Percentiles rank a stretch among this genome's conserved stretches.
phyloP scores from a whole-genome alignment of 2,113 vertebrate genomes.

The Fukomys damarensis region DNA sequence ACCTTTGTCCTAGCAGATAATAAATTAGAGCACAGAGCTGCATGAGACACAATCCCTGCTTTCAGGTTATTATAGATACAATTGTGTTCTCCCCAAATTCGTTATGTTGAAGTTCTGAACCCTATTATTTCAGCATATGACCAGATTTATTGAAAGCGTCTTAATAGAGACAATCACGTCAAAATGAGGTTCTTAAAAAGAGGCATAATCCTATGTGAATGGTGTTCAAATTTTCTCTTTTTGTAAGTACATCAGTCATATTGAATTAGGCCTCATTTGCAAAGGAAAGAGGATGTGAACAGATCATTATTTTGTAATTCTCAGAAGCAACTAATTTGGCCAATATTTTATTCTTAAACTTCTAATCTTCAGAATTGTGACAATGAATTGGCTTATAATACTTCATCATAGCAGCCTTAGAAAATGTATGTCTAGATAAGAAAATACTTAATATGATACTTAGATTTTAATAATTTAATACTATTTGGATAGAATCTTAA shows the following conservation, averaged over 20 bases:
- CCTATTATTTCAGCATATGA: background rate
- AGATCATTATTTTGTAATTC: rapidly evolving
- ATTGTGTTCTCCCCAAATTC: background rate
- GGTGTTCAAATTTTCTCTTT: background rate
- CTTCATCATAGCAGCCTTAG: background rate
- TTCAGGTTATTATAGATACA: background rate
- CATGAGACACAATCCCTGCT: too few species aligned
- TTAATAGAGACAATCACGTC: background rate
- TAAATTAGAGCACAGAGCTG: background rate
- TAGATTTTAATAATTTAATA: background rate
- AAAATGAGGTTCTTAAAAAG: background rate
- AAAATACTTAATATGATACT: background rate
- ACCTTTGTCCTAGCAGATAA: too few species aligned
- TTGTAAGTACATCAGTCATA: background rate
- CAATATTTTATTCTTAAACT: too few species aligned
- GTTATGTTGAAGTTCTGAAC: background rate
- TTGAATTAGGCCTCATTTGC: background rate
- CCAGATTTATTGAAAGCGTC: background rate
- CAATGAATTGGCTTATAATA: background rate
- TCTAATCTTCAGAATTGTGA: background rate
- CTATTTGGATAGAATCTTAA: background rate
- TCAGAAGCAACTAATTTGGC: background rate
- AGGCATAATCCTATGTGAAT: background rate
- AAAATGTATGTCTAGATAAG: background rate
- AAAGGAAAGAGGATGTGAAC: background rate